Evolutionary conservation across 2,113 vertebrate species (phyloP), one percentile per base, ranked within the genome.

Genomic region (Xiphophorus hellerii): DNA sequence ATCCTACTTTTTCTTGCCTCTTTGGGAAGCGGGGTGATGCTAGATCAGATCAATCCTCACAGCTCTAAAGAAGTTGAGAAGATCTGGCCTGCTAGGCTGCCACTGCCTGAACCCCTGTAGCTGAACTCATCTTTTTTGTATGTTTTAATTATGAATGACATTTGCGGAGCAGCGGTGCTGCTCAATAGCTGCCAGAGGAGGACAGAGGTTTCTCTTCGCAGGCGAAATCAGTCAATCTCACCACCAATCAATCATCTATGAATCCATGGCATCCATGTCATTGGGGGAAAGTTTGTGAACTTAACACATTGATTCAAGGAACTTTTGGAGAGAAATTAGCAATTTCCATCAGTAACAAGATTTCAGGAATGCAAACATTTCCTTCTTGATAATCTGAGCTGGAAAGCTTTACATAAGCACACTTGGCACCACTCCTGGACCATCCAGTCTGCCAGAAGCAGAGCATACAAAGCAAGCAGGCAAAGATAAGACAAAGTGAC

Each of bases 91-190:
- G 60, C 63, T 69, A 73, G 58, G 69, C 66, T 69, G 30, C 69
- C 0, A 68, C 69, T 0, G 73, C 62, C 68, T 76, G 63, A 66
- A 86, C 74, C 74, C 80, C 76, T 79, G 70, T 73, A 74, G 74
- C 76, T 68, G 74, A 83, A 79, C 63, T 74, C 42, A 31, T 80
- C 67, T 77, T 85, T 85, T 83, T 82, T 71, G 66, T 39, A 61
- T 0, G 15, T 75, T 85, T 90, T 88, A 82, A 87, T 90, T 84
- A 88, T 90, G 66, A 87, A 86, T 86, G 85, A 84, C 84, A 85
- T 90, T 89, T 88, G 73, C 77, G 25, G 82, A 85, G 82, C 58
- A 13, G 71, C 28, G 35, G 74, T 80, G 81, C 78, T 71, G 63
- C 82, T 87, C 81, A 17, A 69, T 82, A 77, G 62, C 72, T 73